phyloP scores from a whole-genome alignment of 37 sponge, comb jelly and placozoan species.

The Chondrilla cf. caribensis region DNA sequence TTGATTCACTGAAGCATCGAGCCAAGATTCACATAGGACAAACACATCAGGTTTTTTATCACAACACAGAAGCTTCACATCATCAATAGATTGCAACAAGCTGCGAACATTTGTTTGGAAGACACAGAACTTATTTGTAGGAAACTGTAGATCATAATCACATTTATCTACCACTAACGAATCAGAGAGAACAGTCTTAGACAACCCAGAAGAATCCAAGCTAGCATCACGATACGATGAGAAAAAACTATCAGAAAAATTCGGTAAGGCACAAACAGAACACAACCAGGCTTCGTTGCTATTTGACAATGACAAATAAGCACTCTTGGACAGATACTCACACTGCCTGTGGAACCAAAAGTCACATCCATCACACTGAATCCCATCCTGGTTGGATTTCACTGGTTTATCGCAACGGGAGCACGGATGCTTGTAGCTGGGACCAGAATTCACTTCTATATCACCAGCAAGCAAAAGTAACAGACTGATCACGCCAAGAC shows the following conservation, averaged over 20 bases:
- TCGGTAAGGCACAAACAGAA: constrained; percentile 1
- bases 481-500: too few species aligned
- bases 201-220: neutral
- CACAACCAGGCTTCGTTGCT: neutral
- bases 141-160: neutral
- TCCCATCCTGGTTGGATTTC: constrained; percentile 10
- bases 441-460: neutral
- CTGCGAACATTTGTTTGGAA: neutral
- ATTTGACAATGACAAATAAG: neutral
- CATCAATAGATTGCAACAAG: neutral
- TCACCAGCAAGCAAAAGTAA: neutral
- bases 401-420: neutral
- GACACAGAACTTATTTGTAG: neutral
- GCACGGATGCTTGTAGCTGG: neutral
- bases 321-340: neutral
- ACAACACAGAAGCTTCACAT: neutral
- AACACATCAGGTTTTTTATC: neutral
- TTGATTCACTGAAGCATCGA: neutral
- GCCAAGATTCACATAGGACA: neutral
- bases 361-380: constrained; percentile 5
- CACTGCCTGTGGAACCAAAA: neutral
- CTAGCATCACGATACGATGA: neutral
- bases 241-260: constrained; percentile 6
- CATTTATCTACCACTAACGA: neutral
- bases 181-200: neutral